Percentiles rank a stretch among this genome's conserved stretches.
Conservation (phyloP, 2,888 invertebrate species). For the Diloba caeruleocephala region DNA sequence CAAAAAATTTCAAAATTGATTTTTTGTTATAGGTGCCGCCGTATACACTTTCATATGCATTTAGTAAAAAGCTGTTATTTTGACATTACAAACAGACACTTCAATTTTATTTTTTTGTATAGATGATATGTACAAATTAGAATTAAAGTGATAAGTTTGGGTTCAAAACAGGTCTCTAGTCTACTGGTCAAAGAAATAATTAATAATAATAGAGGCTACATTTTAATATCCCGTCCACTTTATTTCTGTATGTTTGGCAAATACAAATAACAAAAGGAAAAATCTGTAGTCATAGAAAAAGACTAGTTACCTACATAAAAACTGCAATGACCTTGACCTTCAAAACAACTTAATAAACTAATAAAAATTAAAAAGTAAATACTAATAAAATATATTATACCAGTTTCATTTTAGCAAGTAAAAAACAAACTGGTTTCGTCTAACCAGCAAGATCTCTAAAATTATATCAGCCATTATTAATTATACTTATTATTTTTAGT, state of each 20-base stretch:
- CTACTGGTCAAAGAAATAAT: too few relatives aligned
- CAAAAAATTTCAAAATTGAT: too few relatives aligned
- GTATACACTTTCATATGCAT: too few relatives aligned
- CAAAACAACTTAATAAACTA: constrained; percentile 1
- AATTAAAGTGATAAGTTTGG: too few relatives aligned
- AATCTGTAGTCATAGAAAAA: background rate
- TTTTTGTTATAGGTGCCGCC: too few relatives aligned
- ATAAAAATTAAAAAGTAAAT: background rate
- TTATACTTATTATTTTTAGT: background rate
- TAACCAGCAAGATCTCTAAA: constrained; percentile 1
- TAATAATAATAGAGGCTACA: too few relatives aligned
- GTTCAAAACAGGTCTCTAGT: too few relatives aligned
- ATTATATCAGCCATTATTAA: constrained; percentile 13
- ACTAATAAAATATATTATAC: background rate
- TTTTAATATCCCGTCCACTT: too few relatives aligned
- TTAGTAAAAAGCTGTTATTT: too few relatives aligned
- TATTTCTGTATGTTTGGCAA: background rate
- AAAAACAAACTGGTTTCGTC: constrained; percentile 3
- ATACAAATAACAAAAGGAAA: background rate
- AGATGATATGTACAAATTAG: too few relatives aligned
- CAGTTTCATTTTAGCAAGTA: constrained; percentile 6
- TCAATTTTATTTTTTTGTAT: too few relatives aligned
- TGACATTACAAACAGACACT: too few relatives aligned
- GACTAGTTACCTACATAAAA: background rate
- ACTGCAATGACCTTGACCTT: constrained; percentile 5